These are phyloP conservation scores for Synodontis membranacea DNA, from an alignment of 2,113 vertebrate genomes.

Conservation along the genomic window DNA sequence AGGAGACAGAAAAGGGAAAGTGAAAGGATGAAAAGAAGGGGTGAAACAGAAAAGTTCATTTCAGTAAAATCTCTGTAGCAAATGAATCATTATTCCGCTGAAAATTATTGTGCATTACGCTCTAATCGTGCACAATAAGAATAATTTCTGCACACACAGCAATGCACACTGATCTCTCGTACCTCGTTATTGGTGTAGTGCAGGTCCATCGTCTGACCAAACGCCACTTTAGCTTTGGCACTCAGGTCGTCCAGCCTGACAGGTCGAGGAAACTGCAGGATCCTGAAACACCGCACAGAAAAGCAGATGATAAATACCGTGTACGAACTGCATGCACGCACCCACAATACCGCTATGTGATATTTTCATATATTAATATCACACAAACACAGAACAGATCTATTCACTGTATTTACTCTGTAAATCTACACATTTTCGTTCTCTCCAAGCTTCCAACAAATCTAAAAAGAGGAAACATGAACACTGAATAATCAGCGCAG, in stretches of 20 bases:
- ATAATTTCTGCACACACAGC: not conserved
- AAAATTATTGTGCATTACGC: not conserved
- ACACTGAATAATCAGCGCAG: constrained; percentile 8
- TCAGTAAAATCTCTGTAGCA: not conserved
- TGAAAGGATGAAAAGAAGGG: not conserved
- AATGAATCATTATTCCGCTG: not conserved
- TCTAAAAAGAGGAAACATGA: not conserved
- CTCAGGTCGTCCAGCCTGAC: constrained; percentile 90
- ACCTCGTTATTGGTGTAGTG: constrained; percentile 99
- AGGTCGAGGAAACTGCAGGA: constrained; percentile 92
- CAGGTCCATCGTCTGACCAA: constrained; percentile 94
- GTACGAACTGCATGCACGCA: too few species aligned
- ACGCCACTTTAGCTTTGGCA: constrained; percentile 90
- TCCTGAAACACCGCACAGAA: constrained; percentile 70
- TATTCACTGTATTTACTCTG: not conserved
- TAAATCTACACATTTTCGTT: not conserved
- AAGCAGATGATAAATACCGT: not conserved
- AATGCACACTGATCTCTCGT: constrained; percentile 29
- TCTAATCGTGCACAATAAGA: not conserved
- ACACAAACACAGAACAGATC: not conserved
- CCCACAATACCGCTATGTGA: not conserved
- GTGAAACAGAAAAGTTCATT: not conserved
- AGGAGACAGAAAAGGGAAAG: constrained; percentile 8
- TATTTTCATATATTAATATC: not conserved
- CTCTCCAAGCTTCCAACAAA: too few species aligned